A percentile compares a stretch with the other conserved stretches of the same genome.
phyloP scores from a whole-genome alignment of 2,888 invertebrate genomes.

The Lepas anatifera region DNA sequence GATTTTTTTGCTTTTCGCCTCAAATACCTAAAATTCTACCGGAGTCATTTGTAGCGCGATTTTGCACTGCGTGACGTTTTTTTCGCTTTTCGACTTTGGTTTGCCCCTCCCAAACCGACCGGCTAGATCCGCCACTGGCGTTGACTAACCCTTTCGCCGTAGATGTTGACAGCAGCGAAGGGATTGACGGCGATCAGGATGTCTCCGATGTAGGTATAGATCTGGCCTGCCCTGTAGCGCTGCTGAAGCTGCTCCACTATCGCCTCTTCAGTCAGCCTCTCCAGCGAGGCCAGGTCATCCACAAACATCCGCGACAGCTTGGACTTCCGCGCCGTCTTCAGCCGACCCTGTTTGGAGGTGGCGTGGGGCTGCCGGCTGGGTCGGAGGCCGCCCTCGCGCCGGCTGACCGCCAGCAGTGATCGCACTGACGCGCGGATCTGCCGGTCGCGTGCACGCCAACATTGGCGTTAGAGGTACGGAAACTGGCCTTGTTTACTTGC shows the following conservation, averaged over 20 bases:
- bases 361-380: slow-evolving; percentile 49
- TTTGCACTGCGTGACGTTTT: too few species aligned
- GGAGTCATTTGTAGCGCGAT: too few species aligned
- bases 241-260: slow-evolving; percentile 60
- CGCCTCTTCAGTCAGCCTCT: slow-evolving; percentile 50
- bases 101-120: too few species aligned
- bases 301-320: slow-evolving; percentile 55
- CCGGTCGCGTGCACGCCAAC: too few species aligned
- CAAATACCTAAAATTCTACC: too few species aligned
- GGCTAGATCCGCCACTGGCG: too few species aligned
- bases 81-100: too few species aligned
- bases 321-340: slow-evolving; percentile 59
- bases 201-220: slow-evolving; percentile 72
- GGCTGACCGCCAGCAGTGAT: neutral
- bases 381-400: neutral
- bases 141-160: slow-evolving; percentile 46
- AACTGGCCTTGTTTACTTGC: too few species aligned
- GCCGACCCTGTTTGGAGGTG: slow-evolving; percentile 64
- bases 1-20: too few species aligned
- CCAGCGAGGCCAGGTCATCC: slow-evolving; percentile 61
- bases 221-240: slow-evolving; percentile 55
- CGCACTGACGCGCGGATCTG: neutral
- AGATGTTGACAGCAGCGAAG: slow-evolving; percentile 58
- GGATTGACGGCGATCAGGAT: slow-evolving; percentile 70
- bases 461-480: too few species aligned